Evolutionary conservation across 2,888 invertebrate genomes (phyloP).

Genomic region (Hirtodrosophila histrioides): DNA sequence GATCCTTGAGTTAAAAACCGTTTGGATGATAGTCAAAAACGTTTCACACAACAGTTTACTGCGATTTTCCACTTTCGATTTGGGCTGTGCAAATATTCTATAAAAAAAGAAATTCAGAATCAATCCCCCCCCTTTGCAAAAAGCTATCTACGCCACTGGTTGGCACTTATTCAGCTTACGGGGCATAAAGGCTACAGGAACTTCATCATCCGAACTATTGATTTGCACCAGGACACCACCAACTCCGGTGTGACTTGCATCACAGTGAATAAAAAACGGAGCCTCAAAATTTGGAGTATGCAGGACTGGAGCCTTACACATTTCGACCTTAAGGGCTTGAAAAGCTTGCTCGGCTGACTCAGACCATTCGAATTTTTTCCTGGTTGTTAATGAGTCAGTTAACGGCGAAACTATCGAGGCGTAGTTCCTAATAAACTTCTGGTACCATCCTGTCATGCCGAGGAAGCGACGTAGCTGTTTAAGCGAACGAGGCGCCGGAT

Average conservation of each 20-base stretch:
- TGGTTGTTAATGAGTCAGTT: slow-evolving; percentile 1
- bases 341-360: slow-evolving; percentile 1
- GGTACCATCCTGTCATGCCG: too few relatives aligned
- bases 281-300: slow-evolving; percentile 1
- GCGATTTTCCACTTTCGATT: too few relatives aligned
- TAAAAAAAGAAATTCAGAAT: too few relatives aligned
- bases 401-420: slow-evolving; percentile 8
- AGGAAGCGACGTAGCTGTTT: slow-evolving; percentile 1
- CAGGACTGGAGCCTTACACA: slow-evolving; percentile 7
- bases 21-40: too few relatives aligned
- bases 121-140: too few relatives aligned
- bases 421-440: slow-evolving; percentile 3
- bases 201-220: background rate
- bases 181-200: slow-evolving; percentile 22
- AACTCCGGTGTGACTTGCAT: slow-evolving; percentile 22
- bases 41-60: too few relatives aligned
- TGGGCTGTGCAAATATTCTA: too few relatives aligned
- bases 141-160: too few relatives aligned
- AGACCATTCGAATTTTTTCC: slow-evolving; percentile 8
- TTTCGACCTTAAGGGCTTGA: slow-evolving; percentile 1
- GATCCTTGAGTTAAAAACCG: too few relatives aligned
- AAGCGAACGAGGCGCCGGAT: background rate
- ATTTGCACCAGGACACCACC: slow-evolving; percentile 21
- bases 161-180: slow-evolving; percentile 9
- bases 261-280: slow-evolving; percentile 20